phyloP scores from a whole-genome alignment of 2,888 invertebrate species.

The Eucera pruinosa region DNA sequence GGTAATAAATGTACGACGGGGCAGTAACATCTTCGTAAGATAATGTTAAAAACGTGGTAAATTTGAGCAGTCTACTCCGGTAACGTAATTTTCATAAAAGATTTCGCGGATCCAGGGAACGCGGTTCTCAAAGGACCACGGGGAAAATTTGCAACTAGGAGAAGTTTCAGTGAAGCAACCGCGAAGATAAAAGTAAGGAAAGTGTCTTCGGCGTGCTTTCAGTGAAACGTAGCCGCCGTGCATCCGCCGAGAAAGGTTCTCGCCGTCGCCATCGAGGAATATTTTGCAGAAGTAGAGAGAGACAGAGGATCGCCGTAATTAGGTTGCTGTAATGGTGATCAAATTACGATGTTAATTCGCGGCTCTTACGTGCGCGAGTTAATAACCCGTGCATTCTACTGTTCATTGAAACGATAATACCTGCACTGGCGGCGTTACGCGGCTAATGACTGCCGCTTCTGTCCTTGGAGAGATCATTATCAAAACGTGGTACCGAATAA shows the following conservation, averaged over 20 bases:
- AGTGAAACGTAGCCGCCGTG: neutral
- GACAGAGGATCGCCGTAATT: slow-evolving; percentile 33
- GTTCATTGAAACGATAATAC: slow-evolving; percentile 58
- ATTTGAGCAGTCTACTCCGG: neutral
- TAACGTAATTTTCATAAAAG: neutral
- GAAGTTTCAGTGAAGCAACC: neutral
- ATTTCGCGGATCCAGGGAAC: neutral
- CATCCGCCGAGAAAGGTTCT: neutral
- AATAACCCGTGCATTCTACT: slow-evolving; percentile 57
- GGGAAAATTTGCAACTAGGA: neutral
- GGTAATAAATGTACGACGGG: no score
- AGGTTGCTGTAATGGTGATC: slow-evolving; percentile 47
- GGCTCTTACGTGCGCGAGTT: slow-evolving; percentile 48
- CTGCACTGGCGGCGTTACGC: slow-evolving; percentile 25
- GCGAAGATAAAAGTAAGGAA: neutral
- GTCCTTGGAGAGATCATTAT: slow-evolving; percentile 51
- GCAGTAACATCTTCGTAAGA: neutral
- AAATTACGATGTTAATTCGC: slow-evolving; percentile 60
- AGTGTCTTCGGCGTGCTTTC: neutral
- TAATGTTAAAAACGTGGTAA: neutral
- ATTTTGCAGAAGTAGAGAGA: neutral
- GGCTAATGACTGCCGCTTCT: slow-evolving; percentile 48
- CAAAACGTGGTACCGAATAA: slow-evolving; percentile 43
- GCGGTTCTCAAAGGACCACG: neutral
- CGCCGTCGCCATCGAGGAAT: neutral